Percentiles rank a stretch among this genome's conserved stretches.
phyloP scores from a whole-genome alignment of 2,888 invertebrate species.

The Autographa gamma region DNA sequence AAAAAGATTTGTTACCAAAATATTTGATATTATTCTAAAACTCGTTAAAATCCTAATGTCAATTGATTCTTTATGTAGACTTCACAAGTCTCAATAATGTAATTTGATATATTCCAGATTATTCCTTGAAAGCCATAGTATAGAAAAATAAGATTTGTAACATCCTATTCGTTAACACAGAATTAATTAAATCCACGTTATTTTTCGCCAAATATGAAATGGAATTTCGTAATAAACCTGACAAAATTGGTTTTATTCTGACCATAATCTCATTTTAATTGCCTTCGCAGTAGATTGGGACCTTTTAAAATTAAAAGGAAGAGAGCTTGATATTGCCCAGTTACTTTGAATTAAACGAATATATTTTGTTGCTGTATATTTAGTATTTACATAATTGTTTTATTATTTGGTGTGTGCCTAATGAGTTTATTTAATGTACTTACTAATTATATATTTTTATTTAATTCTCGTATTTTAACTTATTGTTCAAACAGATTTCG shows the following conservation, averaged over 20 bases:
- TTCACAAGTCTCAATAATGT: not conserved
- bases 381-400: not conserved
- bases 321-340: not conserved
- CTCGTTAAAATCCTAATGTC: not conserved
- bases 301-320: not conserved
- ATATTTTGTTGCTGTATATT: not conserved
- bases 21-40: too few species aligned
- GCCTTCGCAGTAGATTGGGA: conserved; percentile 14
- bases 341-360: conserved; percentile 11
- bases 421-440: too few species aligned
- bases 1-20: too few species aligned
- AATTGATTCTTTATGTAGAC: not conserved
- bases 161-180: conserved; percentile 27
- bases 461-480: too few species aligned
- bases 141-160: not conserved
- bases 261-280: conserved; percentile 56
- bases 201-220: conserved; percentile 19
- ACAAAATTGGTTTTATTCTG: conserved; percentile 43
- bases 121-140: not conserved
- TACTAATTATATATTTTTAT: too few species aligned
- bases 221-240: conserved; percentile 30
- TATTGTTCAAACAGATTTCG: too few species aligned
- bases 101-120: not conserved
- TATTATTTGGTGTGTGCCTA: too few species aligned
- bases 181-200: conserved; percentile 12